Conservation (phyloP, 2,888 invertebrate species). For the Andrena praecox region DNA sequence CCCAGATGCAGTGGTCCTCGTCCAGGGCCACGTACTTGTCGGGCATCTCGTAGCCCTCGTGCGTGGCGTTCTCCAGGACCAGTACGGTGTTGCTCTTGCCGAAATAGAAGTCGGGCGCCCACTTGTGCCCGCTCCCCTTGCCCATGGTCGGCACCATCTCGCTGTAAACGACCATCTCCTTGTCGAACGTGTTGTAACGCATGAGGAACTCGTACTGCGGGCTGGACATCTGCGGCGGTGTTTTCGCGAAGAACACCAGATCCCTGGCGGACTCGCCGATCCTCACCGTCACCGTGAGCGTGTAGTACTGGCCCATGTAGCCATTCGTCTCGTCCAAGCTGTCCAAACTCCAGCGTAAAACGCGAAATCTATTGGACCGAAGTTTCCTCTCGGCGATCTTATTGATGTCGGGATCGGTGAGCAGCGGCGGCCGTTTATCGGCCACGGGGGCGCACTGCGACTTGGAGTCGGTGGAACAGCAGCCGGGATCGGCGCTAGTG, state of each 20-base stretch:
- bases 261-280: conserved; percentile 25
- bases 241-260: conserved; percentile 72
- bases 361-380: conserved; percentile 49
- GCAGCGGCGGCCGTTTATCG: conserved; percentile 6
- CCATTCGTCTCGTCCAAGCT: conserved; percentile 60
- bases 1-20: conserved; percentile 70
- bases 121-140: conserved; percentile 43
- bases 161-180: conserved; percentile 69
- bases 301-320: conserved; percentile 70
- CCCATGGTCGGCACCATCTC: conserved; percentile 64
- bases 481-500: conserved; percentile 38
- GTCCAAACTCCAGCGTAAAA: conserved; percentile 67
- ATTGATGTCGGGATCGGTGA: conserved; percentile 64
- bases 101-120: conserved; percentile 70
- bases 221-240: conserved; percentile 60
- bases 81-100: conserved; percentile 68
- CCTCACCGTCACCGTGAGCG: conserved; percentile 55
- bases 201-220: conserved; percentile 59
- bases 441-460: not conserved
- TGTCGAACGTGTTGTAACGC: conserved; percentile 58
- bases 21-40: conserved; percentile 73
- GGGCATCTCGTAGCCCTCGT: conserved; percentile 68
- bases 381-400: conserved; percentile 67
- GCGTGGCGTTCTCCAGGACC: conserved; percentile 74
- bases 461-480: conserved; percentile 21